Conservation (phyloP, 2,888 invertebrate species). For the Polymixis flavicincta region DNA sequence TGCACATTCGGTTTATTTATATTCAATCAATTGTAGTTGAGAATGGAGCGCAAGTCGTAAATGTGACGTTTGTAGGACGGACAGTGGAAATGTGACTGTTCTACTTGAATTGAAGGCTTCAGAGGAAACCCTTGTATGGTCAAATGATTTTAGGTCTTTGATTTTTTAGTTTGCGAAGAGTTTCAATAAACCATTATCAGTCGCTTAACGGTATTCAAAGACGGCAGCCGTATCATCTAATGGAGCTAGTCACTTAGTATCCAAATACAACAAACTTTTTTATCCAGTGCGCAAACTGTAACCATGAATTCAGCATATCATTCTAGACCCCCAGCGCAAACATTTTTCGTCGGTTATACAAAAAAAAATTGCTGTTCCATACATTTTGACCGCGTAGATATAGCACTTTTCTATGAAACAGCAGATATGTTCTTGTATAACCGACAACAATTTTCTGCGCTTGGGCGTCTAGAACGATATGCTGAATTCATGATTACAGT, state of each 20-base stretch:
- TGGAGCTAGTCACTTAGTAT: not conserved
- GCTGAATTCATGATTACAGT: too few relatives aligned
- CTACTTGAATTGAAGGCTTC: conserved; percentile 12
- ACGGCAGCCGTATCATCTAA: not conserved
- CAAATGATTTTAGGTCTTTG: not conserved
- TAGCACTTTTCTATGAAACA: too few relatives aligned
- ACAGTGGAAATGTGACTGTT: conserved; percentile 6
- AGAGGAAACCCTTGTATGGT: not conserved
- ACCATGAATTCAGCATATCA: too few relatives aligned
- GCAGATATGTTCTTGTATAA: too few relatives aligned
- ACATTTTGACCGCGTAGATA: too few relatives aligned
- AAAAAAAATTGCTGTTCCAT: too few relatives aligned
- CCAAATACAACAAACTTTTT: not conserved
- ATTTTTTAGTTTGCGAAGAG: not conserved
- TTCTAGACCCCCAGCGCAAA: too few relatives aligned
- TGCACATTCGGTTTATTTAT: conserved; percentile 66
- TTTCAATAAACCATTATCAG: not conserved
- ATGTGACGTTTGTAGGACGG: conserved; percentile 33
- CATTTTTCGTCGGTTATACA: too few relatives aligned
- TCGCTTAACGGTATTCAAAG: not conserved
- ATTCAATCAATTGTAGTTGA: conserved; percentile 58
- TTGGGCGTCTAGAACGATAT: too few relatives aligned
- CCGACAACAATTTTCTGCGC: too few relatives aligned
- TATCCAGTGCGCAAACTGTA: too few relatives aligned
- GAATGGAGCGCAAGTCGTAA: conserved; percentile 26